A percentile compares a stretch with the other conserved stretches of the same genome.
phyloP scores from a whole-genome alignment of 2,797 vertebrate species.

The Anabacerthia variegaticeps region DNA sequence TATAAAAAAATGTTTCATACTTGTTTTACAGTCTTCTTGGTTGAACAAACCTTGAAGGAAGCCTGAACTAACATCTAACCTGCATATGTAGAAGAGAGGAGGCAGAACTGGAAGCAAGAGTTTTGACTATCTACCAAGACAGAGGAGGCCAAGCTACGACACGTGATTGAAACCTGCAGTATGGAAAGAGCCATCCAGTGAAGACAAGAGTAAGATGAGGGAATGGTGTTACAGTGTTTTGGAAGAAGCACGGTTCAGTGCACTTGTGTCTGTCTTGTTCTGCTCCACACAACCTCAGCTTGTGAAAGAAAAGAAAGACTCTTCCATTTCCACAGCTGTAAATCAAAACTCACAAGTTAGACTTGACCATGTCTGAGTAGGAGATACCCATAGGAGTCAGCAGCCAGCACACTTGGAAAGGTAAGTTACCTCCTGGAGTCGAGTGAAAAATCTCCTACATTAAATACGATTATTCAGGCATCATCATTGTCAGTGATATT shows the following conservation, averaged over 20 bases:
- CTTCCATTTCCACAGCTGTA: not conserved
- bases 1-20: not conserved
- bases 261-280: not conserved
- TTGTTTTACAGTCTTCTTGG: not conserved
- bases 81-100: not conserved
- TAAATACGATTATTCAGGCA: not conserved
- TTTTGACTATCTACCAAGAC: not conserved
- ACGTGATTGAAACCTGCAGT: not conserved
- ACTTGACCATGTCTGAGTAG: not conserved
- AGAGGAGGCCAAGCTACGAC: not conserved
- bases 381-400: not conserved
- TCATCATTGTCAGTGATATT: not conserved
- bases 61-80: not conserved
- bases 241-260: not conserved
- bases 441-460: not conserved
- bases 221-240: not conserved
- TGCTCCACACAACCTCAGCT: not conserved
- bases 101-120: not conserved
- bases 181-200: not conserved
- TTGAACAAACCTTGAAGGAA: not conserved
- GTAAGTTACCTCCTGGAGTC: not conserved
- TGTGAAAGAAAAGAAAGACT: not conserved
- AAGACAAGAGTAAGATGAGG: not conserved
- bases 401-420: not conserved
- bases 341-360: not conserved